These are phyloP conservation scores for Agapornis canus DNA, from an alignment of 2,797 vertebrate genomes.

Conservation along the genomic window DNA sequence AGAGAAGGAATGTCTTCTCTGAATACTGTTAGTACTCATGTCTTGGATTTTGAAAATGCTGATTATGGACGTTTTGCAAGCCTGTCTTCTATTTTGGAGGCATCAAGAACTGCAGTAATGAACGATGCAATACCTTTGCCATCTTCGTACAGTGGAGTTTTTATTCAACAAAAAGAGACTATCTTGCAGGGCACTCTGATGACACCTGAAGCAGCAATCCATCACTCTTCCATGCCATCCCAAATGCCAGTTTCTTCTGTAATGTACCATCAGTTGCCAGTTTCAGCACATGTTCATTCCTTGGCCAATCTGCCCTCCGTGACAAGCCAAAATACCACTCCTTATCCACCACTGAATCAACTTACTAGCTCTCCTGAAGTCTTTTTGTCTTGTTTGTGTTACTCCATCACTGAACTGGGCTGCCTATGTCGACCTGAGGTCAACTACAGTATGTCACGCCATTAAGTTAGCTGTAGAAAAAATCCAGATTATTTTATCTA, in stretches of 20 bases:
- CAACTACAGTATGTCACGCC: slow-evolving; percentile 84
- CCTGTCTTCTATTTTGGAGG: not conserved
- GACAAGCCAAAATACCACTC: slow-evolving; percentile 6
- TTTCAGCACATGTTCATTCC: slow-evolving; percentile 11
- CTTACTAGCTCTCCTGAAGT: not conserved
- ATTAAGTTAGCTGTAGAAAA: slow-evolving; percentile 75
- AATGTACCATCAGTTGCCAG: not conserved
- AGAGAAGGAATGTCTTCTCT: not conserved
- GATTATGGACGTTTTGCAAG: not conserved
- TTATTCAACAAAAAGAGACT: not conserved
- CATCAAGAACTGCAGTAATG: not conserved
- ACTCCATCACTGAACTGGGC: slow-evolving; percentile 73
- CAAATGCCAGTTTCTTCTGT: not conserved
- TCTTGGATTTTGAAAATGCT: slow-evolving; percentile 22
- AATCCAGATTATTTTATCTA: not conserved
- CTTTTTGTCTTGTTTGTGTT: slow-evolving; percentile 76
- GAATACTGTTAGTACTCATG: not conserved
- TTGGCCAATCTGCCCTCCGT: not conserved
- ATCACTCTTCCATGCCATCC: not conserved
- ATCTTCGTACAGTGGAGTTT: not conserved
- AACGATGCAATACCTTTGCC: not conserved
- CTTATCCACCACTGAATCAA: slow-evolving; percentile 8
- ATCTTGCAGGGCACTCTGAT: not conserved
- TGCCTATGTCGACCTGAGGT: slow-evolving; percentile 82
- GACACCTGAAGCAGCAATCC: not conserved